phyloP scores from a whole-genome alignment of 1,140 invertebrate genomes.

The Nasonia vitripennis region DNA sequence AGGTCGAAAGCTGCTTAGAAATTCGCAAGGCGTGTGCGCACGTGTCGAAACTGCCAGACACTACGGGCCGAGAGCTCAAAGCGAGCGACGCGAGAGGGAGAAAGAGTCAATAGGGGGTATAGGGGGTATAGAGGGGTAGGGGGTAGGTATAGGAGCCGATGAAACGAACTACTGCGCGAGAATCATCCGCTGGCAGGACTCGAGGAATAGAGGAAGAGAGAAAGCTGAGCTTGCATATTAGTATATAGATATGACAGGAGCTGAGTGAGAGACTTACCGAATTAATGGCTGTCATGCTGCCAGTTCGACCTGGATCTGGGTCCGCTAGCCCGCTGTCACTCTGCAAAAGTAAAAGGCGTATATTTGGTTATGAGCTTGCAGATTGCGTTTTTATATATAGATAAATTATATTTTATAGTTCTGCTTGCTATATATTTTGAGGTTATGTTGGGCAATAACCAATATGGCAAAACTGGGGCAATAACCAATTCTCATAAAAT shows the following conservation, averaged over 20 bases:
- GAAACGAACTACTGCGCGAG: neutral
- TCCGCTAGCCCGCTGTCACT: constrained; percentile 75
- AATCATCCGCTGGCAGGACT: neutral
- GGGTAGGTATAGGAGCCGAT: neutral
- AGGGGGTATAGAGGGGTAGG: neutral
- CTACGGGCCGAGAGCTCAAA: neutral
- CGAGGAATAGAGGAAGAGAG: too few species aligned
- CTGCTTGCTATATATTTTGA: too few species aligned
- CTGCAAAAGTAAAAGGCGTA: constrained; percentile 67
- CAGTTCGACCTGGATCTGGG: constrained; percentile 73
- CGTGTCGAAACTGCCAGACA: constrained; percentile 59
- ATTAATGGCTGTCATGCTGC: constrained; percentile 76
- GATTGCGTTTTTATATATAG: constrained; percentile 44
- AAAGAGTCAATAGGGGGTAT: constrained; percentile 8
- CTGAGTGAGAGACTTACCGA: constrained; percentile 68
- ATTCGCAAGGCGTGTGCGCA: constrained; percentile 62
- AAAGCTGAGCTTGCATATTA: too few species aligned
- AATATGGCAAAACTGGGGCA: too few species aligned
- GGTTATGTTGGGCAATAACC: too few species aligned
- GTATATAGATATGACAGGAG: too few species aligned
- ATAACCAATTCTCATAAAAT: neutral
- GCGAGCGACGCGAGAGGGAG: constrained; percentile 16
- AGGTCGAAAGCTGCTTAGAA: constrained; percentile 57
- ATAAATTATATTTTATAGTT: too few species aligned
- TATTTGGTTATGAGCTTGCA: neutral